Percentiles rank a stretch among this genome's conserved stretches.
Conservation (phyloP, 2,888 invertebrate genomes). For the Drosophila atripex region DNA sequence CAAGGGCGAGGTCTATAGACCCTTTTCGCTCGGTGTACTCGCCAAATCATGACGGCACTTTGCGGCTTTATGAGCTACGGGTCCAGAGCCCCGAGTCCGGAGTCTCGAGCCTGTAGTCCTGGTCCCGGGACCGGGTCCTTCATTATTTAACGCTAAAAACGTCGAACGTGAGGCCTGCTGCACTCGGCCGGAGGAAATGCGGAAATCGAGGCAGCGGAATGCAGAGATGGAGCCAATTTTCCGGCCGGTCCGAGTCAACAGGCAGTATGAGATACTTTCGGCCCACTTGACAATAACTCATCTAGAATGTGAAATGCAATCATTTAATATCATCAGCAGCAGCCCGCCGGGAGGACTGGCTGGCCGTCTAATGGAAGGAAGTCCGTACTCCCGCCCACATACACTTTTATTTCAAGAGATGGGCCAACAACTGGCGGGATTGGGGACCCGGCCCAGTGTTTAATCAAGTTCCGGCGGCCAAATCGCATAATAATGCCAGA, state of each 20-base stretch:
- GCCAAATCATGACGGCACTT: slow-evolving; percentile 27
- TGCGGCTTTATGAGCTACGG: slow-evolving; percentile 31
- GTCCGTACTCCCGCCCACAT: neutral
- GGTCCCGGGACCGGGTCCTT: slow-evolving; percentile 3
- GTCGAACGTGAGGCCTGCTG: slow-evolving; percentile 1
- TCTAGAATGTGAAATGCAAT: neutral
- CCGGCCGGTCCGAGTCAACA: slow-evolving; percentile 2
- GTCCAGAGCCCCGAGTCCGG: neutral
- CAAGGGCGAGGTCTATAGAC: neutral
- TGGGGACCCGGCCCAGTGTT: slow-evolving; percentile 37
- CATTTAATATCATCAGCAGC: neutral
- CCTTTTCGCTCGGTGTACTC: neutral
- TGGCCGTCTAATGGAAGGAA: neutral
- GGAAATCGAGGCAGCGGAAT: neutral
- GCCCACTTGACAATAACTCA: neutral
- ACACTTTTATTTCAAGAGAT: slow-evolving; percentile 21
- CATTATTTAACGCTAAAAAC: slow-evolving; percentile 34
- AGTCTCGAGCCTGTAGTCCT: neutral
- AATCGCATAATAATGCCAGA: slow-evolving; percentile 62
- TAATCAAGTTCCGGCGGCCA: slow-evolving; percentile 62
- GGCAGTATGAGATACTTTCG: neutral
- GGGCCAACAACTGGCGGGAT: slow-evolving; percentile 52
- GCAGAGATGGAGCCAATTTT: slow-evolving; percentile 4
- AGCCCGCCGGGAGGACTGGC: no score
- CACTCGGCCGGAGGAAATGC: slow-evolving; percentile 1